Evolutionary conservation across 2,797 vertebrate genomes (phyloP), one percentile per base, ranked within the genome.

Genomic region (Tenualosa thibaudeaui): DNA sequence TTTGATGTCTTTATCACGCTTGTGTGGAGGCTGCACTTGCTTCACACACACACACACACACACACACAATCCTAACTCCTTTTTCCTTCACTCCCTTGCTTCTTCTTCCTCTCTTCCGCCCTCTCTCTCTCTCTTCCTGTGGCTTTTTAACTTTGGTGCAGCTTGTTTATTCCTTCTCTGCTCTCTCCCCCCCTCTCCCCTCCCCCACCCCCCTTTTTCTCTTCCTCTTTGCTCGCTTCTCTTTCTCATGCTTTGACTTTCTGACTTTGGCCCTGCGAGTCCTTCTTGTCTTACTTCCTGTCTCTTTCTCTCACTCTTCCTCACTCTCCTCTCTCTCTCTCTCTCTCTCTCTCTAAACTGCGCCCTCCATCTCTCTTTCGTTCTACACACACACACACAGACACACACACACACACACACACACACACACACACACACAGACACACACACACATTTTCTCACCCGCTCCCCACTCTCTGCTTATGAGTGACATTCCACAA

Each of bases 1-100:
- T 40, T 46, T 40, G 71, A 78, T 78, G 71, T 78, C 37, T 78
- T 78, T 78, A 78, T 78, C 71, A 40, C 71, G 37, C 71, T 78
- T 43, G 37, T 22, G 71, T 78, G 71, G 37, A 78, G 17, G 40
- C 37, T 78, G 71, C 71, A 19, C 17, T 78, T 43, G 71, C 7
- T 78, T 46, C 50, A 51, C 50, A 51, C 50, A 9, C 50, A 9
- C 10, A 9, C 50, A 51, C 50, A 51, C 10, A 9, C 50, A 51
- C 50, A 51, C 50, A 51, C 50, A 51, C 50, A 51, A 9, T 51
- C 50, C 9, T 9, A 5, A 51, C 50, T 51, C 50, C 50, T 31
- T 37, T 78, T 9, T 46, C 19, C 13, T 24, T 19, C 68, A 13
- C 31, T 31, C 68, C 13, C 68, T 17, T 40, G 0, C 71, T 46